A percentile compares a stretch with the other conserved stretches of the same genome.
Conservation (phyloP, 2,888 invertebrate genomes). For the Baronia brevicornis region DNA sequence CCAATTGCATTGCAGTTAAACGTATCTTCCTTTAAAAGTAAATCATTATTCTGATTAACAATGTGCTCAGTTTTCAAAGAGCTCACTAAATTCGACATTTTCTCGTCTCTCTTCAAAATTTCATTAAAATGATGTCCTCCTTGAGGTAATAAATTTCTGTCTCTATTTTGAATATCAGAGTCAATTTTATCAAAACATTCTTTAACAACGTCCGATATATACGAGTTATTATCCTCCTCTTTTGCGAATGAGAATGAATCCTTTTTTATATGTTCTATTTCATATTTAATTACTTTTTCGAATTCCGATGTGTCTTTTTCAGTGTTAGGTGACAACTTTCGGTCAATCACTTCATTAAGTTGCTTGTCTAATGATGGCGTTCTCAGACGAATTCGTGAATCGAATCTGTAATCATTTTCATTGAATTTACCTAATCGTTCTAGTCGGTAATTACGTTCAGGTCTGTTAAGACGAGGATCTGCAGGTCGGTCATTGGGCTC, state of each 20-base stretch:
- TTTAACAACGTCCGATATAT: conserved; percentile 23
- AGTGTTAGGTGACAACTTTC: conserved; percentile 27
- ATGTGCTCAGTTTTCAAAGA: conserved; percentile 15
- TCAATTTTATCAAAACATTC: conserved; percentile 24
- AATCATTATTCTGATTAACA: conserved; percentile 4
- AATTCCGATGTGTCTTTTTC: conserved; percentile 31
- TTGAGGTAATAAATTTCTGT: conserved; percentile 4
- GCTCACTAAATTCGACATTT: conserved; percentile 3
- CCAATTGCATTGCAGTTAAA: conserved; percentile 16
- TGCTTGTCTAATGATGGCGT: conserved; percentile 46
- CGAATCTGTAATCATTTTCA: conserved; percentile 37
- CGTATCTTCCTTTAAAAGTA: conserved; percentile 6
- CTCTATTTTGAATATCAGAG: conserved; percentile 19
- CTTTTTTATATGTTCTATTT: conserved; percentile 39
- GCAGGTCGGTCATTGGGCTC: conserved; percentile 25
- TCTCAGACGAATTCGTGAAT: conserved; percentile 72
- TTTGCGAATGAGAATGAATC: conserved; percentile 23
- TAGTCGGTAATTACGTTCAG: conserved; percentile 28
- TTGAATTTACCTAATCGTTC: conserved; percentile 34
- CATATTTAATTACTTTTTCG: conserved; percentile 39
- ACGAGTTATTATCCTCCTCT: conserved; percentile 27
- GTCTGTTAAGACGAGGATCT: conserved; percentile 36
- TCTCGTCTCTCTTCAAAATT: conserved; percentile 15
- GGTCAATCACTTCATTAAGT: conserved; percentile 28
- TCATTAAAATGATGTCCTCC: conserved; percentile 8